These are phyloP conservation scores for Myrmecophaga tridactyla DNA, from an alignment of 2,113 vertebrate species.

Conservation along the genomic window DNA sequence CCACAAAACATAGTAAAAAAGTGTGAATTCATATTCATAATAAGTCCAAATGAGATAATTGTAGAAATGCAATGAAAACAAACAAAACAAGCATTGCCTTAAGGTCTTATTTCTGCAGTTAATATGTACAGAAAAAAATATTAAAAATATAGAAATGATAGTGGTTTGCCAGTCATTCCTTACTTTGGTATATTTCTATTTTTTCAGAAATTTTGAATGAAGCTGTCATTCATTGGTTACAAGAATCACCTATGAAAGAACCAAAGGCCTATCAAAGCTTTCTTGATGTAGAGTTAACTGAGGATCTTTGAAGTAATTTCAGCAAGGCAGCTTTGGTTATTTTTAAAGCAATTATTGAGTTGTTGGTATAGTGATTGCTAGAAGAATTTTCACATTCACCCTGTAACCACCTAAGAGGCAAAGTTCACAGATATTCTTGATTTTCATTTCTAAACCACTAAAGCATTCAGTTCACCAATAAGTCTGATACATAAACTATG, in stretches of 20 bases:
- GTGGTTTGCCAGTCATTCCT: not conserved
- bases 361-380: slow-evolving; percentile 69
- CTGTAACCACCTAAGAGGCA: slow-evolving; percentile 57
- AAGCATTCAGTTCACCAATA: slow-evolving; percentile 66
- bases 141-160: not conserved
- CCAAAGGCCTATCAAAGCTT: not conserved
- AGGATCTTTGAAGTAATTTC: slow-evolving; percentile 58
- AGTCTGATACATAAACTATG: slow-evolving; percentile 50
- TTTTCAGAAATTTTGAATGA: not conserved
- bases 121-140: not conserved
- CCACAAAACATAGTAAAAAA: slow-evolving; percentile 26
- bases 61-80: slow-evolving; percentile 34
- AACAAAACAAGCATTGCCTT: not conserved
- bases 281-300: slow-evolving; percentile 46
- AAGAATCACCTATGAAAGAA: slow-evolving; percentile 37
- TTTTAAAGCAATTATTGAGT: slow-evolving; percentile 73
- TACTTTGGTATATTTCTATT: not conserved
- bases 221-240: slow-evolving; percentile 33
- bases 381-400: slow-evolving; percentile 64
- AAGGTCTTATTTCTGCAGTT: not conserved
- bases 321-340: slow-evolving; percentile 43
- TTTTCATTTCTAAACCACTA: slow-evolving; percentile 71
- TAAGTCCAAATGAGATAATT: slow-evolving; percentile 41
- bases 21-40: slow-evolving; percentile 57
- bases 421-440: slow-evolving; percentile 64